Conservation (phyloP, 2,797 vertebrate species). For the Mareca strepera region DNA sequence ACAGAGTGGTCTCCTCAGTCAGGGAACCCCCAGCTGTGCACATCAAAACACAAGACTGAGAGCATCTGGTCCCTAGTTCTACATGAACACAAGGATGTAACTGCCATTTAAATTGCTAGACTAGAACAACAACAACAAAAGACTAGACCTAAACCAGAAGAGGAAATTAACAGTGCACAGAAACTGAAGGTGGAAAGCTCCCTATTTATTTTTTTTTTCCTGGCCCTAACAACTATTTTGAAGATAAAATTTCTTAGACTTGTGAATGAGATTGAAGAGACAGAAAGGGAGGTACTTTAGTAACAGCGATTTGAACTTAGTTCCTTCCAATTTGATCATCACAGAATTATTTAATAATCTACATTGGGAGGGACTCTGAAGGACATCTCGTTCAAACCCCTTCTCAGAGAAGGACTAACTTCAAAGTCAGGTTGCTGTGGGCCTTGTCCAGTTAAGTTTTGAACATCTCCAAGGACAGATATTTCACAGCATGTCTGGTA, state of each 20-base stretch:
- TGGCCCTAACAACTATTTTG: background rate
- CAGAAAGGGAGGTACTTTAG: background rate
- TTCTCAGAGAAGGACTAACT: background rate
- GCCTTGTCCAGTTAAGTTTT: background rate
- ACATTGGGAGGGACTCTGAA: background rate
- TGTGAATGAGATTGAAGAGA: background rate
- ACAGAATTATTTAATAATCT: background rate
- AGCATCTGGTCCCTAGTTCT: background rate
- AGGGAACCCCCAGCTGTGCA: background rate
- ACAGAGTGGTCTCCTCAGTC: background rate
- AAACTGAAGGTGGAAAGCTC: background rate
- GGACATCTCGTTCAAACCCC: background rate
- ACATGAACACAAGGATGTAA: background rate
- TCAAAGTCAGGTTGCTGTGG: background rate
- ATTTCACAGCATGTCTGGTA: background rate
- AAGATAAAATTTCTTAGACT: background rate
- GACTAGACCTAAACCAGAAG: background rate
- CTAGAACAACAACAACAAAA: background rate
- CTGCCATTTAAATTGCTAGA: background rate
- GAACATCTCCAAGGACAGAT: background rate
- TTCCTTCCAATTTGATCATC: background rate
- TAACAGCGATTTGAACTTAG: background rate
- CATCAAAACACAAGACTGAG: background rate
- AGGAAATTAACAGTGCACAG: background rate
- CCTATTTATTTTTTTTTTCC: background rate